phyloP scores from a whole-genome alignment of 2,888 invertebrate genomes.

The Thecocarcelia acutangulata region DNA sequence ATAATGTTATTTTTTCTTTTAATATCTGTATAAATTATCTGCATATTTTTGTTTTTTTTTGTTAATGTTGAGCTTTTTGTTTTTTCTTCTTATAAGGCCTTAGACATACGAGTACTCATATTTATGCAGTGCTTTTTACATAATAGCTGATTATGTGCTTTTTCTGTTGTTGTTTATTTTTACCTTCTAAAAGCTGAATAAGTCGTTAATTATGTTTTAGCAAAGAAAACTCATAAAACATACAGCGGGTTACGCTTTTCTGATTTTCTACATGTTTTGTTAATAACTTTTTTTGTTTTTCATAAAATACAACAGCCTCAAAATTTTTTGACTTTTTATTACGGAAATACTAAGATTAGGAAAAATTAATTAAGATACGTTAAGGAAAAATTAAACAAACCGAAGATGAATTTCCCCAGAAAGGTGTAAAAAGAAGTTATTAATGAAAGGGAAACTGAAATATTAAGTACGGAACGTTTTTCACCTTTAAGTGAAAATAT shows the following conservation, averaged over 20 bases:
- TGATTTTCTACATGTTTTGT: conserved; percentile 36
- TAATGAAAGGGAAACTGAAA: too few species aligned
- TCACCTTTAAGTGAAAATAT: too few species aligned
- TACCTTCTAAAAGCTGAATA: neutral
- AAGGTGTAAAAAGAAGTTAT: too few species aligned
- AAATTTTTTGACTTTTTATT: conserved; percentile 43
- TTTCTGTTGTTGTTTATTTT: conserved; percentile 38
- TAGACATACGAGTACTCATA: neutral
- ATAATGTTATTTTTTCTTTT: conserved; percentile 21
- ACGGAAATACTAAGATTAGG: conserved; percentile 51
- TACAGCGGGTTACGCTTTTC: conserved; percentile 54
- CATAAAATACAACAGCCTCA: conserved; percentile 20
- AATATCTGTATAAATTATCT: conserved; percentile 60
- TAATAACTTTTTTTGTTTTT: neutral
- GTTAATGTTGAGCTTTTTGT: neutral
- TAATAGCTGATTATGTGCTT: conserved; percentile 31
- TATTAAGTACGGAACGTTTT: too few species aligned
- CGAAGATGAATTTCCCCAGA: neutral
- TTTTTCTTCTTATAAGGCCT: conserved; percentile 5
- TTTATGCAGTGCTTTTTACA: neutral
- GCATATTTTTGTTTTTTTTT: neutral
- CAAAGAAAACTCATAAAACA: conserved; percentile 36
- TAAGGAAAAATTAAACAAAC: conserved; percentile 48
- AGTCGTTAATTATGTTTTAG: conserved; percentile 43
- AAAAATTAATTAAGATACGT: conserved; percentile 51